phyloP scores from a whole-genome alignment of 2,888 invertebrate species.

The Cryptophagus acutangulus region DNA sequence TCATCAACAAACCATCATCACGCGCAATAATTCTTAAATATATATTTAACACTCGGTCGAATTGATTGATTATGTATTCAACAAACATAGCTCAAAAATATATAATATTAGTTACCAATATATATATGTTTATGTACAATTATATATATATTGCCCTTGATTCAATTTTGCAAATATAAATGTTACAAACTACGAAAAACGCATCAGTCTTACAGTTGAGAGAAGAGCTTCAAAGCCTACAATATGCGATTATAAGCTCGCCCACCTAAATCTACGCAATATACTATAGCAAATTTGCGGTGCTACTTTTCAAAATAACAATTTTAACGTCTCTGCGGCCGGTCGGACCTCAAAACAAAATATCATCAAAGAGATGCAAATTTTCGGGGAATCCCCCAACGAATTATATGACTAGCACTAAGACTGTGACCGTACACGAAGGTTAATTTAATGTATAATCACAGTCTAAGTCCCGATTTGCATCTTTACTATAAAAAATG shows the following conservation, averaged over 20 bases:
- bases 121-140: too few species aligned
- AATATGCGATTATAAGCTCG: slow-evolving; percentile 8
- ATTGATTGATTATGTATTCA: slow-evolving; percentile 30
- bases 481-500: too few species aligned
- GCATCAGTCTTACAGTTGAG: slow-evolving; percentile 49
- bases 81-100: slow-evolving; percentile 50
- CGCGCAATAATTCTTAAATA: too few species aligned
- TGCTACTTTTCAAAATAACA: not conserved
- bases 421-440: too few species aligned
- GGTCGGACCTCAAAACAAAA: slow-evolving; percentile 1
- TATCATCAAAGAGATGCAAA: too few species aligned
- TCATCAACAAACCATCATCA: too few species aligned
- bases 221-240: slow-evolving; percentile 25
- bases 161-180: slow-evolving; percentile 42
- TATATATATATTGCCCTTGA: slow-evolving; percentile 46
- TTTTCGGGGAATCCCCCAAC: too few species aligned
- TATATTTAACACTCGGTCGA: slow-evolving; percentile 22
- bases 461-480: too few species aligned
- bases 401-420: too few species aligned
- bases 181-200: slow-evolving; percentile 30
- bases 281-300: too few species aligned
- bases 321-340: slow-evolving; percentile 10
- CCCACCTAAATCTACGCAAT: not conserved
- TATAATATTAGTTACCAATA: slow-evolving; percentile 35
- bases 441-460: too few species aligned